A percentile compares a stretch with the other conserved stretches of the same genome.
phyloP scores from a whole-genome alignment of 1,140 invertebrate genomes.

The Pogonognathellus flavescens region DNA sequence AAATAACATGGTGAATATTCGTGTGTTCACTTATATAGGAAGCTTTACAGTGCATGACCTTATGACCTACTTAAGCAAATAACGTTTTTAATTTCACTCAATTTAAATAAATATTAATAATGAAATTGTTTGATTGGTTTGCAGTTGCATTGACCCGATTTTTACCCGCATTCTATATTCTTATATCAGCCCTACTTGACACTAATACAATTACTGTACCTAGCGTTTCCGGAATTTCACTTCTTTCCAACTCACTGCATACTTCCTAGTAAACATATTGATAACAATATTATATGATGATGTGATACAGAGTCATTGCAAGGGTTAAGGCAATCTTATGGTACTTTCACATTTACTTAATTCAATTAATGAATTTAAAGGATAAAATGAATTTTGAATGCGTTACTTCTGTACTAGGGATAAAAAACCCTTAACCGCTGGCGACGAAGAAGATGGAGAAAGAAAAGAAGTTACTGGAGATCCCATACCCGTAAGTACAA shows the following conservation, averaged over 20 bases:
- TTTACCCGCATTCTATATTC: neutral
- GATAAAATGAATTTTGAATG: neutral
- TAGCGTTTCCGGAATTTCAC: neutral
- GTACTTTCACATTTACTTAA: neutral
- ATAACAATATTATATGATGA: neutral
- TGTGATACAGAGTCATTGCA: too few relatives aligned
- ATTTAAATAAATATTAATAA: neutral
- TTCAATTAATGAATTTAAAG: neutral
- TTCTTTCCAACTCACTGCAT: neutral
- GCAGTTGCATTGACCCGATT: neutral
- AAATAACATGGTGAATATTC: neutral
- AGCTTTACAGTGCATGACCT: neutral
- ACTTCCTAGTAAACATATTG: neutral
- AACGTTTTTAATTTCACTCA: neutral
- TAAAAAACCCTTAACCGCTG: constrained; percentile 49
- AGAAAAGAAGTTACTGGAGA: constrained; percentile 10
- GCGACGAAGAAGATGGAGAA: constrained; percentile 7
- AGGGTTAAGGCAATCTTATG: neutral
- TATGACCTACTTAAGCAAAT: neutral
- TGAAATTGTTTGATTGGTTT: neutral
- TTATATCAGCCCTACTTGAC: neutral
- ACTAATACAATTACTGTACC: neutral
- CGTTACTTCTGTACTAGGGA: neutral
- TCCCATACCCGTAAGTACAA: neutral
- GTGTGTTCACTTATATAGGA: neutral